Percentiles rank a stretch among this genome's conserved stretches.
Conservation (phyloP, 92 coral and sea anemone genomes). For the Heteractis magnifica region DNA sequence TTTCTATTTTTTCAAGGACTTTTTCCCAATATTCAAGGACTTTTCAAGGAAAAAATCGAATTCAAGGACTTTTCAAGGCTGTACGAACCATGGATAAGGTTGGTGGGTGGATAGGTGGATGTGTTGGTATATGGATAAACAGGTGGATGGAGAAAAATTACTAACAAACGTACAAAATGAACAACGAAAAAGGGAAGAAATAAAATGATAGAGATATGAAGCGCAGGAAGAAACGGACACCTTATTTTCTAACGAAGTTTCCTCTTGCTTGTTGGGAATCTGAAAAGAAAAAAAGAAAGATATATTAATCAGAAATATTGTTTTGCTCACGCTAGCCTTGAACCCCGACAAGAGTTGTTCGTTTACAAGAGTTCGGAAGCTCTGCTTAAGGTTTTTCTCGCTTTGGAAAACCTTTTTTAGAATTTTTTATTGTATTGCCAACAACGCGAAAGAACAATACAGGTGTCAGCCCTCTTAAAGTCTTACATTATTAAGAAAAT, state of each 20-base stretch:
- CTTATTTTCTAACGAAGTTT: slow-evolving; percentile 34
- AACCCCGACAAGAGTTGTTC: too few relatives aligned
- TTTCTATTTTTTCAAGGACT: too few relatives aligned
- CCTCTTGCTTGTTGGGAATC: slow-evolving; percentile 62
- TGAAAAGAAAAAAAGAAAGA: slow-evolving; percentile 4
- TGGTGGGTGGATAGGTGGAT: not conserved
- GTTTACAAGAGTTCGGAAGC: not conserved
- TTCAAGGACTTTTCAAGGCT: too few relatives aligned
- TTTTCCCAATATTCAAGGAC: not conserved
- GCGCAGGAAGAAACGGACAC: slow-evolving; percentile 45
- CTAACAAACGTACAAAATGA: too few relatives aligned
- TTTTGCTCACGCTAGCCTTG: not conserved
- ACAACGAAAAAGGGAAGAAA: not conserved
- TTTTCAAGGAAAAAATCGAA: not conserved
- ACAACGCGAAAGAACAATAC: too few relatives aligned
- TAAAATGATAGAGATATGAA: not conserved
- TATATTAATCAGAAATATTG: not conserved
- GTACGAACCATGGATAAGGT: not conserved
- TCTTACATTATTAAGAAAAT: slow-evolving; percentile 69
- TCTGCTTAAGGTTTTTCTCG: not conserved
- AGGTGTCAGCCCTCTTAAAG: not conserved
- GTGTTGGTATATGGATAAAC: not conserved
- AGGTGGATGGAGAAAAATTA: not conserved
- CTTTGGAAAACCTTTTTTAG: too few relatives aligned
- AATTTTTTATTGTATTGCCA: too few relatives aligned